A percentile compares a stretch with the other conserved stretches of the same genome.
phyloP scores from a whole-genome alignment of 1,140 invertebrate species.

The Drosophila navojoa region DNA sequence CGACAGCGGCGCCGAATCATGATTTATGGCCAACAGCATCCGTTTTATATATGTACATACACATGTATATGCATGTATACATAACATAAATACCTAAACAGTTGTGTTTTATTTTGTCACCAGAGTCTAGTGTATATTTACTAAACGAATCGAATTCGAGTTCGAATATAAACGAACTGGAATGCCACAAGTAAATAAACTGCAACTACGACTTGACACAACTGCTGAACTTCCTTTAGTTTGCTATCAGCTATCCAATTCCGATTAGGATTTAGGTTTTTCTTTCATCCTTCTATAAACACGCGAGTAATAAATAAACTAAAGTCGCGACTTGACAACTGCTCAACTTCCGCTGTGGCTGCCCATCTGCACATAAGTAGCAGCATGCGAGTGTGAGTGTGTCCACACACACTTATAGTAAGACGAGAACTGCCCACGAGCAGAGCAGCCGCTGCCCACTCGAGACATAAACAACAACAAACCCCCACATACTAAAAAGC shows the following conservation, averaged over 20 bases:
- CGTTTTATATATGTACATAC: constrained; percentile 31
- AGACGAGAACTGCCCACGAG: constrained; percentile 63
- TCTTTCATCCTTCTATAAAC: constrained; percentile 15
- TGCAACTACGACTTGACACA: constrained; percentile 32
- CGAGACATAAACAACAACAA: constrained; percentile 65
- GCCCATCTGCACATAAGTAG: constrained; percentile 41
- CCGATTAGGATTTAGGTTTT: background rate
- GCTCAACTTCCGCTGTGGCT: constrained; percentile 47
- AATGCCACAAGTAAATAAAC: constrained; percentile 3
- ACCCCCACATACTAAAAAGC: constrained; percentile 32
- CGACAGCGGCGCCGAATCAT: constrained; percentile 48
- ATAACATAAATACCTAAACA: background rate
- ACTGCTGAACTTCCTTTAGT: background rate
- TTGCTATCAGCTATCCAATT: background rate
- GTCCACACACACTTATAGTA: constrained; percentile 19
- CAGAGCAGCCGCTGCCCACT: constrained; percentile 55
- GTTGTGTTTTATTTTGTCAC: constrained; percentile 19
- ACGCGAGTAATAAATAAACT: constrained; percentile 13
- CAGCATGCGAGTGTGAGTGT: background rate
- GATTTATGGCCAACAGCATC: constrained; percentile 75
- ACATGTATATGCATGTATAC: constrained; percentile 5
- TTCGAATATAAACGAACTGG: constrained; percentile 12
- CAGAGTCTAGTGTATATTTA: constrained; percentile 59
- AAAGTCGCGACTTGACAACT: constrained; percentile 37
- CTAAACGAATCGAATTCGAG: constrained; percentile 40